Percentiles rank a stretch among this genome's conserved stretches.
Conservation (phyloP, 2,797 vertebrate species). For the Macropodus opercularis region DNA sequence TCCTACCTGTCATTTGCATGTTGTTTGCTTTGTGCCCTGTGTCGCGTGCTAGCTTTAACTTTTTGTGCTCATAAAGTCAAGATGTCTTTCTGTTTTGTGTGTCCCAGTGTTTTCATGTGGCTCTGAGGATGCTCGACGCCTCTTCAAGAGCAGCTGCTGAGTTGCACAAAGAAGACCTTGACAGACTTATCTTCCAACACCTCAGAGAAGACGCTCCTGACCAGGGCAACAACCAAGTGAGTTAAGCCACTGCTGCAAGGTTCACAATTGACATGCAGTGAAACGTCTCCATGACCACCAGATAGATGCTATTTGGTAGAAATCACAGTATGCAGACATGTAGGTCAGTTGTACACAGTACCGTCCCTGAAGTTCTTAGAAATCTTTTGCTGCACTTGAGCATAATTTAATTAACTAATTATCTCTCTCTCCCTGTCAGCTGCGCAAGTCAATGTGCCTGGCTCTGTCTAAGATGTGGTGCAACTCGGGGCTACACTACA, state of each 20-base stretch:
- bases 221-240: slow-evolving; percentile 81
- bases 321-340: too few relatives aligned
- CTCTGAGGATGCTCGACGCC: slow-evolving; percentile 86
- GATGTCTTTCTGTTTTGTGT: neutral
- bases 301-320: too few relatives aligned
- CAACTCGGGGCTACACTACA: slow-evolving; percentile 83
- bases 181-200: slow-evolving; percentile 89
- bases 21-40: too few relatives aligned
- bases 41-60: too few relatives aligned
- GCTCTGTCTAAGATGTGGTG: slow-evolving; percentile 89
- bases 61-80: neutral
- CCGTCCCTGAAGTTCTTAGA: neutral
- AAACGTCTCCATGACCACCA: neutral
- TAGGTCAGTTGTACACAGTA: too few relatives aligned
- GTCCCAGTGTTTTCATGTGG: slow-evolving; percentile 80
- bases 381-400: neutral
- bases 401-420: neutral
- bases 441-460: slow-evolving; percentile 86
- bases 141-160: slow-evolving; percentile 86
- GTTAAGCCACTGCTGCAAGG: neutral
- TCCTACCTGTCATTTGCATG: too few relatives aligned
- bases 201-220: slow-evolving; percentile 82
- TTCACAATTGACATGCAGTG: neutral
- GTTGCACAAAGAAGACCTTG: slow-evolving; percentile 87
- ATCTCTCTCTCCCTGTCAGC: slow-evolving; percentile 66